phyloP scores from a whole-genome alignment of 2,797 vertebrate species.

The Capromys pilorides region DNA sequence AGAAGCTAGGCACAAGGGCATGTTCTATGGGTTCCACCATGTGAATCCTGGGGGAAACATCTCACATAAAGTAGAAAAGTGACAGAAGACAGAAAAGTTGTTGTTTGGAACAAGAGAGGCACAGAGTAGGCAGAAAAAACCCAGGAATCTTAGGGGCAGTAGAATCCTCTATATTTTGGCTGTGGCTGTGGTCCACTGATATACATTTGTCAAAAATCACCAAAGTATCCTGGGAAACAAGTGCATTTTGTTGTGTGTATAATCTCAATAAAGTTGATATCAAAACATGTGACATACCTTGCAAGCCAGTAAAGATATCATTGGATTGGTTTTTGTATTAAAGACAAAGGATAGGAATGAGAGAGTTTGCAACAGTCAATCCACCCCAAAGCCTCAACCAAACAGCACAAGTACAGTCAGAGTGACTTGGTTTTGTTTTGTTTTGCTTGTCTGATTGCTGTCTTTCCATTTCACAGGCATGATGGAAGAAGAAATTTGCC shows the following conservation, averaged over 20 bases:
- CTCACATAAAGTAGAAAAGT: accelerated
- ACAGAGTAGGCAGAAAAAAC: accelerated
- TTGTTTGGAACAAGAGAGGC: neutral
- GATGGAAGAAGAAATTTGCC: neutral
- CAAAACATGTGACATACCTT: neutral
- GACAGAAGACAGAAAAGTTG: neutral
- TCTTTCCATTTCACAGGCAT: neutral
- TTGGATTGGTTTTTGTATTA: neutral
- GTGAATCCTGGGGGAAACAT: accelerated
- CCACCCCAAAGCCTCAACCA: neutral
- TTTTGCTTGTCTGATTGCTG: neutral
- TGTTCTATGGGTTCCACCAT: accelerated
- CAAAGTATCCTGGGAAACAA: neutral
- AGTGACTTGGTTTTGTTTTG: neutral
- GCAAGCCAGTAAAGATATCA: neutral
- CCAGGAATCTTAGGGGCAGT: accelerated
- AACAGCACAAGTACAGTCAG: neutral
- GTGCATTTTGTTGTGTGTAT: neutral
- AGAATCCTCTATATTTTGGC: accelerated
- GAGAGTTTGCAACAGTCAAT: accelerated
- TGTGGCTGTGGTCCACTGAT: neutral
- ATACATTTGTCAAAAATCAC: neutral
- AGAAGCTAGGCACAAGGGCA: neutral
- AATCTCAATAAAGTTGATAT: neutral
- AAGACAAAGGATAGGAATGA: neutral